Conservation (phyloP, 2,888 invertebrate species). For the Bugula neritina region DNA sequence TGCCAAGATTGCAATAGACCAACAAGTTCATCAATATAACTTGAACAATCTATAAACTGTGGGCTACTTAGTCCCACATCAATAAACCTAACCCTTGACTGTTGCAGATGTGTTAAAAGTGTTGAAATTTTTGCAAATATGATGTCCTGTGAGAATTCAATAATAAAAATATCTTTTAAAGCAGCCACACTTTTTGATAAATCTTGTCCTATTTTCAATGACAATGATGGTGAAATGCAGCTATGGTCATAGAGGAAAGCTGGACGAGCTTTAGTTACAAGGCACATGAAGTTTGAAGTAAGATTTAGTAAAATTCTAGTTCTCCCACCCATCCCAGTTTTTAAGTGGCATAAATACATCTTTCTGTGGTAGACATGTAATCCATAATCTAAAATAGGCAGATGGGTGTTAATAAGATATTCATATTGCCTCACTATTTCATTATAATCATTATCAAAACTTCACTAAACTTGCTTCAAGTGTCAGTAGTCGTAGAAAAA, state of each 20-base stretch:
- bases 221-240: background rate
- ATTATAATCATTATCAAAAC: too few relatives aligned
- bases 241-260: constrained; percentile 2
- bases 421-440: too few relatives aligned
- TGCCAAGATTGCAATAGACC: background rate
- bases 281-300: background rate
- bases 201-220: background rate
- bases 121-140: background rate
- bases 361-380: too few relatives aligned
- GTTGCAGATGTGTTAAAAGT: background rate
- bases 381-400: too few relatives aligned
- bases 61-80: background rate
- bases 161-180: background rate
- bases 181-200: background rate
- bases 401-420: too few relatives aligned
- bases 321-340: too few relatives aligned
- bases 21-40: background rate
- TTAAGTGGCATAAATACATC: too few relatives aligned
- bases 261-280: background rate
- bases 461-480: too few relatives aligned
- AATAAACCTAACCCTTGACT: background rate
- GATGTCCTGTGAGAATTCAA: constrained; percentile 8
- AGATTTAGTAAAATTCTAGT: background rate
- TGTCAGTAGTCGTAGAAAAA: too few relatives aligned
- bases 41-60: background rate